phyloP scores from a whole-genome alignment of 2,888 invertebrate genomes.

The Bimastos eiseni region DNA sequence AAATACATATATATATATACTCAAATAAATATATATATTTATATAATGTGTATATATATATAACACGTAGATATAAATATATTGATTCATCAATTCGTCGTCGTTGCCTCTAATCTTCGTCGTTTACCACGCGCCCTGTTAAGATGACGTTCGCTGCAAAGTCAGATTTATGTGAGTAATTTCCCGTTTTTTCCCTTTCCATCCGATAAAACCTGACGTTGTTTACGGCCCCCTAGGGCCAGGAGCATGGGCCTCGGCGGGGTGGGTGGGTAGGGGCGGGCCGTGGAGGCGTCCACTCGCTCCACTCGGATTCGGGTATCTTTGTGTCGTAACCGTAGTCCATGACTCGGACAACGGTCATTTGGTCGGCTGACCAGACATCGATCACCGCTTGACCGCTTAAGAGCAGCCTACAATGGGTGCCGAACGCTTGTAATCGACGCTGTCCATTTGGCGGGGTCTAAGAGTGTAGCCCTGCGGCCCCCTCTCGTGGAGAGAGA shows the following conservation, averaged over 20 bases:
- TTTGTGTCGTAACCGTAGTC: constrained; percentile 13
- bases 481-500: neutral
- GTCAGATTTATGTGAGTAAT: neutral
- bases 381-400: neutral
- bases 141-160: neutral
- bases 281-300: neutral
- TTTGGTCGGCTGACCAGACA: neutral
- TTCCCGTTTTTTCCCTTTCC: neutral
- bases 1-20: too few species aligned
- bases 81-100: constrained; percentile 9
- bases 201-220: constrained; percentile 13
- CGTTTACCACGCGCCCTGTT: neutral
- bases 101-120: constrained; percentile 13
- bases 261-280: neutral
- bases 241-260: neutral
- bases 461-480: neutral
- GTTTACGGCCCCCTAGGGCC: neutral
- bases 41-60: too few species aligned
- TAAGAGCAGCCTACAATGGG: constrained; percentile 7
- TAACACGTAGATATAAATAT: neutral
- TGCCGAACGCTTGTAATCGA: constrained; percentile 4
- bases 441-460: constrained; percentile 2
- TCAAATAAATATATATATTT: too few species aligned
- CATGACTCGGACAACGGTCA: neutral
- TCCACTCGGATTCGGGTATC: neutral